Evolutionary conservation across 1,140 invertebrate species (phyloP), one percentile per base, ranked within the genome.

Genomic region (Chymomyza costata): DNA sequence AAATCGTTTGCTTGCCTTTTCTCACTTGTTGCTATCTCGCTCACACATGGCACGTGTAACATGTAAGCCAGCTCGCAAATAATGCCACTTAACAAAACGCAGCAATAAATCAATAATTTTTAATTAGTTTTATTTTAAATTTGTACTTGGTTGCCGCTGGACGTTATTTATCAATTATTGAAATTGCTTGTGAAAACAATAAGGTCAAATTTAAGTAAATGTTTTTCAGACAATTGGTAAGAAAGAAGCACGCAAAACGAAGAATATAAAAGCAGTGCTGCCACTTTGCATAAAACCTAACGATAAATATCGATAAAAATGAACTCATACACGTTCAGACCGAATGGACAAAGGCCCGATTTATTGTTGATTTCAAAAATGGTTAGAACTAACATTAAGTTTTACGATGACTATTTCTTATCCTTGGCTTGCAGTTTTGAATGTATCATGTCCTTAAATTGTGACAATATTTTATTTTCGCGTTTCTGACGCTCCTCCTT

Each of bases 401-500:
- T 46, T 46, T 17, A 11, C 31, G 17, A 11, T 5, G n/a, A n/a
- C 57, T 65, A 85, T 56, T 85, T 85, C 44, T 85, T 85, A 19
- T 85, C 82, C 46, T 84, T 84, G 11, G 78, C 83, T 51, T 84
- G 73, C 21, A 92, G 78, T 82, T 93, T 93, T 2, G 90, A 90
- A 46, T 90, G 90, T 18, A 97, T 91, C 91, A 98, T 96, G 65
- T 97, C 95, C 60, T 93, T 91, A 85, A 99, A 98, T 85, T 99
- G 97, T 39, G 94, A 92, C 16, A 99, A 88, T 81, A 99, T 99
- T 74, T 96, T 93, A 84, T 95, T 96, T 87, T 99, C 98, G 40
- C 97, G 88, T 85, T 99, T 99, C 61, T 94, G 91, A 62, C 97
- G 88, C 87, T 99, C 97, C 87, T 99, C 97, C 87, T 97, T 96